Base-by-base conservation (phyloP, 2,113 vertebrate species). In the Hippolais icterina region DNA sequence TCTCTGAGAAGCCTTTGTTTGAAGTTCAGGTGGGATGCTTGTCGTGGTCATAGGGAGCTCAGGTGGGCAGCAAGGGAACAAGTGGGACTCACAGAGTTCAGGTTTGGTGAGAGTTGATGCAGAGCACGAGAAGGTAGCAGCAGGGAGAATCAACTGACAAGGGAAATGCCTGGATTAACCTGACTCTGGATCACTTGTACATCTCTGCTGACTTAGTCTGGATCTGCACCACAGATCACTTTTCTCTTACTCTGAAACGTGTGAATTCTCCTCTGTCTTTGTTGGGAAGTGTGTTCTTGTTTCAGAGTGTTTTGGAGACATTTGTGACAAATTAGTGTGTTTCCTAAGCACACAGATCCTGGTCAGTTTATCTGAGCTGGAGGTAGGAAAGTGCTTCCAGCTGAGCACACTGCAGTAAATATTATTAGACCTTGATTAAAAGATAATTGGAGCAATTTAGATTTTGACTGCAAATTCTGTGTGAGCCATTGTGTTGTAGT, bases 181-280 rank as follows among this genome's bases (percentile, higher is more conserved):
- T 47, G 23, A 2, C 47, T 12, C 54, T 33, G 28, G 19, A n/a
- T 33, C 37, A 1, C 31, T 28, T 14, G 9, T 18, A 6, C 3
- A 0, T 56, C 50, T 2, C 41, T 65, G 35, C 41, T 21, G 46
- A 15, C 5, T 49, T 14, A 14, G n/a, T 23, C 44, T 71, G 78
- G 20, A 13, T 42, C 52, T 75, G 78, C 85, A 42, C 25, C 65
- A 20, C 46, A n/a, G 16, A 12, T n/a, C 27, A 4, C 4, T 49
- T 41, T 47, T 23, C 6, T 9, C 6, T n/a, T 31, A 4, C 9
- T 85, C 42, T 31, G 25, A 12, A 59, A 15, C 7, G 12, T 35
- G 41, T 9, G 5, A 35, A 1, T 39, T 68, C 41, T 37, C 15
- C 25, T 29, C 23, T 0, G 0, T 23, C 8, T 15, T 33, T 33